Percentiles rank a stretch among this genome's conserved stretches.
Conservation (phyloP, 2,888 invertebrate genomes). For the Andrena marginata region DNA sequence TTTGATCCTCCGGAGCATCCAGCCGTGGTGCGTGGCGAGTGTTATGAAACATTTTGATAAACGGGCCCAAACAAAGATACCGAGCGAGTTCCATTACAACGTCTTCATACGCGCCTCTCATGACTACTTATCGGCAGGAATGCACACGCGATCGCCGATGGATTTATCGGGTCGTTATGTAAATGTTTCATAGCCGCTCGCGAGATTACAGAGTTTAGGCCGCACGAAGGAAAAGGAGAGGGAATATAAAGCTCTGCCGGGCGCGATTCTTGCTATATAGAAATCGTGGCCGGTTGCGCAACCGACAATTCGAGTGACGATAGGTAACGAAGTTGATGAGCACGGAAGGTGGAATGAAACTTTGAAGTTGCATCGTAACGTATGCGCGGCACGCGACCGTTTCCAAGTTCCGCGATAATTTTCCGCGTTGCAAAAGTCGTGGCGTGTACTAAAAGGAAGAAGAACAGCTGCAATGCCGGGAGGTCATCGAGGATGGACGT, state of each 20-base stretch:
- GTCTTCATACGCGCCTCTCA: too few species aligned
- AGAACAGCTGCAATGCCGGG: constrained; percentile 60
- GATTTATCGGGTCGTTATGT: background rate
- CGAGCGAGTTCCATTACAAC: background rate
- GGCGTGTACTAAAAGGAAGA: constrained; percentile 8
- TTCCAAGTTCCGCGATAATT: constrained; percentile 40
- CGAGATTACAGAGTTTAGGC: background rate
- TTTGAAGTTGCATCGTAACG: constrained; percentile 36
- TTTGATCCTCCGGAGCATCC: background rate
- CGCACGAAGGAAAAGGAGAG: background rate
- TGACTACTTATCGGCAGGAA: background rate
- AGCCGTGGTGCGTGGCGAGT: background rate
- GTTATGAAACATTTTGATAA: background rate
- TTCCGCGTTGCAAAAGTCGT: constrained; percentile 34
- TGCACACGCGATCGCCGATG: background rate
- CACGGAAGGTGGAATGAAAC: constrained; percentile 25
- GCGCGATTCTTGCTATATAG: background rate
- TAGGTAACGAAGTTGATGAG: constrained; percentile 25
- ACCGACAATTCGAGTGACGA: constrained; percentile 1
- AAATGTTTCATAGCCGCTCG: background rate
- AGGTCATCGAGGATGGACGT: constrained; percentile 49
- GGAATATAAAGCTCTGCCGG: background rate
- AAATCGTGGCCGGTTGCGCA: constrained; percentile 23
- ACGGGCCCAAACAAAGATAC: background rate
- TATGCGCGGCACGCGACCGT: constrained; percentile 16